These are phyloP conservation scores for Anthopleura sola DNA, from an alignment of 64 coral and sea anemone species.

Conservation along the genomic window DNA sequence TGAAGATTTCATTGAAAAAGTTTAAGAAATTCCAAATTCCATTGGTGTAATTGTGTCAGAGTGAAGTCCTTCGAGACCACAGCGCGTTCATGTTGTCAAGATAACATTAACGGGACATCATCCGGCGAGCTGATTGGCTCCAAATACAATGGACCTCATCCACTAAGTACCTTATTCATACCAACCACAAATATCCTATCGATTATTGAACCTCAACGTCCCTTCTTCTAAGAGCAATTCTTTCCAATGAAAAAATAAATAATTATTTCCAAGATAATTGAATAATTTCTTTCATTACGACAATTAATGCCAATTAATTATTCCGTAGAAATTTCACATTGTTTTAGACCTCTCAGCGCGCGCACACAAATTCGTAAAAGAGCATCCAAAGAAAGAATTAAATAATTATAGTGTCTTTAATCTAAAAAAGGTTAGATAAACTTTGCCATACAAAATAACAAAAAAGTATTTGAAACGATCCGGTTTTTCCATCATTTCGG, in stretches of 20 bases:
- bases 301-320: neutral
- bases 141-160: neutral
- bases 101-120: constrained; percentile 12
- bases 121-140: neutral
- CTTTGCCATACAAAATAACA: no score
- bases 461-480: neutral
- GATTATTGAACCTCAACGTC: neutral
- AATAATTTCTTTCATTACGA: neutral
- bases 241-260: neutral
- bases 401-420: neutral
- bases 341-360: neutral
- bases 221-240: neutral
- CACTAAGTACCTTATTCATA: neutral
- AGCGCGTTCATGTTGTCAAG: constrained; percentile 39
- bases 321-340: neutral
- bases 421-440: neutral
- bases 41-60: neutral
- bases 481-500: neutral
- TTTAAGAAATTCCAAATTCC: constrained; percentile 12
- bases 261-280: neutral
- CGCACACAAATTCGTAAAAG: neutral
- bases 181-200: neutral
- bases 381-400: neutral
- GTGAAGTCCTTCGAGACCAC: constrained; percentile 8
- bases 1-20: constrained; percentile 4